These are phyloP conservation scores for Poecilia picta DNA, from an alignment of 2,797 vertebrate species.

Conservation along the genomic window DNA sequence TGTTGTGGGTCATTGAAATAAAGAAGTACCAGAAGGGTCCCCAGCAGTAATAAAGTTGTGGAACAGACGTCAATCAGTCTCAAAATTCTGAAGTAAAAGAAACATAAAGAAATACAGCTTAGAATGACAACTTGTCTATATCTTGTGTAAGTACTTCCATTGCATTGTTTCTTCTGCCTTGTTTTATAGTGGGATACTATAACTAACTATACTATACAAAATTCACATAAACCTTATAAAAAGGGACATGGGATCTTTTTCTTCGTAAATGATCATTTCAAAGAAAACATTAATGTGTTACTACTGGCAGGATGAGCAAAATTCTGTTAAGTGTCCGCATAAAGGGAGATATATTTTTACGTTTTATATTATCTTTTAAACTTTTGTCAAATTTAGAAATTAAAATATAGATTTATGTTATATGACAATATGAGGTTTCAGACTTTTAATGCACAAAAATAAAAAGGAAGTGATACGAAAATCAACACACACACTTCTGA, in stretches of 20 bases:
- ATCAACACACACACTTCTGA: not conserved
- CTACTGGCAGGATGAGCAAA: not conserved
- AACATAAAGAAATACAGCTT: slow-evolving; percentile 3
- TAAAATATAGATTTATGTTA: not conserved
- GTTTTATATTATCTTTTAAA: not conserved
- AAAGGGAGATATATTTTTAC: not conserved
- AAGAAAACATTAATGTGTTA: not conserved
- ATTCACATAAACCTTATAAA: not conserved
- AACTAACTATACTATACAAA: no score
- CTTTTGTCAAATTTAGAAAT: not conserved
- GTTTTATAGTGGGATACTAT: not conserved
- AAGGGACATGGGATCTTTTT: not conserved
- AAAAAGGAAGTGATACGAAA: not conserved
- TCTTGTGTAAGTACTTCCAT: not conserved
- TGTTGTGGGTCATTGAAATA: slow-evolving; percentile 26
- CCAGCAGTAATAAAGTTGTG: slow-evolving; percentile 9
- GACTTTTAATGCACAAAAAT: not conserved
- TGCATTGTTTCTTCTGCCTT: not conserved
- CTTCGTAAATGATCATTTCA: not conserved
- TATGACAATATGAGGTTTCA: not conserved
- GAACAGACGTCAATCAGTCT: not conserved
- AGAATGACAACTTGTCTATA: not conserved
- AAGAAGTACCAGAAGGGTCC: slow-evolving; percentile 29
- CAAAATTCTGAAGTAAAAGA: slow-evolving; percentile 24
- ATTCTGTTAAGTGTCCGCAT: not conserved